Conservation (phyloP, 2,113 vertebrate genomes). For the Ammospiza nelsoni region DNA sequence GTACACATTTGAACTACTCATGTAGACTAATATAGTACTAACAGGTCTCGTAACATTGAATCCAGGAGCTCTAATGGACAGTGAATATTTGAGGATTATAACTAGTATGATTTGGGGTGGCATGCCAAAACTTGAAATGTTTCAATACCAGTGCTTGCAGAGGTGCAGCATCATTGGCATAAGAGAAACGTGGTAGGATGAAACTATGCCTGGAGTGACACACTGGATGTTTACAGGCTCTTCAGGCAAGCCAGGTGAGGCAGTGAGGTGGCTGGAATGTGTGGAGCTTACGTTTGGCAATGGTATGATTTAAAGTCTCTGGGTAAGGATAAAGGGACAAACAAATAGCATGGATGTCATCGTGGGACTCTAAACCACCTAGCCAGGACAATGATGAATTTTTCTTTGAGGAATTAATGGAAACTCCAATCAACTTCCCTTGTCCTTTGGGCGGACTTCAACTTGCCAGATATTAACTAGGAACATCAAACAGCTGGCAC, state of each 20-base stretch:
- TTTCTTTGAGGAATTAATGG: neutral
- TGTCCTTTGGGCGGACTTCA: neutral
- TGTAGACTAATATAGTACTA: neutral
- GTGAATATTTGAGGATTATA: neutral
- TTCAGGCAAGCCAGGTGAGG: neutral
- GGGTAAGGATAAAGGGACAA: neutral
- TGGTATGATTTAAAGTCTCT: neutral
- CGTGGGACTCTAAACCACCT: neutral
- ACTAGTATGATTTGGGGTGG: neutral
- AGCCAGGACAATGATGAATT: neutral
- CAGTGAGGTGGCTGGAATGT: neutral
- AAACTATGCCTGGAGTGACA: neutral
- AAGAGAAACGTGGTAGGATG: neutral
- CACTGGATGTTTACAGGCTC: neutral
- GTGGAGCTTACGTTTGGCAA: neutral
- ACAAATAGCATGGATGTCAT: neutral
- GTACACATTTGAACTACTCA: neutral
- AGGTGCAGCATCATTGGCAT: neutral
- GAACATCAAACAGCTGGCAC: neutral
- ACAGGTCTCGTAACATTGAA: neutral
- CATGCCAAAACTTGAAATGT: neutral
- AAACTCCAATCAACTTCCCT: neutral
- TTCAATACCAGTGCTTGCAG: neutral
- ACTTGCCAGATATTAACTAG: neutral
- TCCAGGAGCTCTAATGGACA: neutral